Evolutionary conservation across 2,797 vertebrate genomes (phyloP), one percentile per base, ranked within the genome.

Genomic region (Labroides dimidiatus): DNA sequence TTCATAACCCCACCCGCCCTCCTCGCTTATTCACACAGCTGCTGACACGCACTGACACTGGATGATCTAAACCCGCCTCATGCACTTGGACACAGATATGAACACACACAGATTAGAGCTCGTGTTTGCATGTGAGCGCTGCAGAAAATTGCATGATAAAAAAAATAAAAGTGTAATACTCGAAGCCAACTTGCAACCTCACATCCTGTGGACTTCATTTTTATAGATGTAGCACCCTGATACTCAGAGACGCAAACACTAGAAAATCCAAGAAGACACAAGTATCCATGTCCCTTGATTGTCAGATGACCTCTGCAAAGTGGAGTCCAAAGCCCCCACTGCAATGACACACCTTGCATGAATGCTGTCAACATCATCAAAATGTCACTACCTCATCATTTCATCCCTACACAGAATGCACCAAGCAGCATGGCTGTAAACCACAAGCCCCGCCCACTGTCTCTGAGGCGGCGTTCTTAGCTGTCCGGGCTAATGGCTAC

Each of bases 401-500:
- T 45, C 54, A 53, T 64, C 54, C 20, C 62, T 43, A 75, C 61
- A 71, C 59, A 67, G 50, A 64, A 45, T 73, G 75, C 62, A 64
- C 81, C 3, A 6, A 62, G 43, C 16, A 11, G 20, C 15, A 13
- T 23, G 59, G 30, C 44, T 55, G 50, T 43, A 39, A 54, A 51
- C 4, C 19, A 2, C 4, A 63, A 51, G 56, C 54, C 62, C 80
- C 62, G 53, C 81, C 82, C 75, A 59, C 65, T 58, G 43, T 59
- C 69, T 50, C 60, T 47, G 55, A 27, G 75, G 80, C 71, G 57
- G 84, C 81, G 87, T 93, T 90, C 91, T 90, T 92, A 87, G 85
- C 92, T 92, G 93, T 93, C 90, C 81, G 13, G 59, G 79, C 87
- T 91, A 91, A 92, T 91, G 88, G 88, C 91, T 86, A 71, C 59